Evolutionary conservation across 2,888 invertebrate species (phyloP), one percentile per base, ranked within the genome.

Genomic region (Watsonalla binaria): DNA sequence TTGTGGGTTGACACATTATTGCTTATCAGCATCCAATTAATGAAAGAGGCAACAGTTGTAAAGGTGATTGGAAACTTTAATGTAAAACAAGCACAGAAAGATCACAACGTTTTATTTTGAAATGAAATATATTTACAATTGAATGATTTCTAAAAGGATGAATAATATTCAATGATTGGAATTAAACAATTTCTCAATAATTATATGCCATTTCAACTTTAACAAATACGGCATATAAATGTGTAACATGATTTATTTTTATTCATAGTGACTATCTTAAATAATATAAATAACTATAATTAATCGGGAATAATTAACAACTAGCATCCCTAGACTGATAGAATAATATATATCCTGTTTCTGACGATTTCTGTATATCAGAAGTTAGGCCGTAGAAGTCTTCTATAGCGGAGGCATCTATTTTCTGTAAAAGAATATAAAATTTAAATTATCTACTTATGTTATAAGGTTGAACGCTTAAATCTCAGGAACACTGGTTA

Each of bases 331-430:
- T 94, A 56, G 98, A 98, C 89, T 98, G 98, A 92, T 99, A 99
- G 92, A 99, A 99, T 74, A 99, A 92, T 83, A 99, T 99, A 90
- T 99, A 99, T 73, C 99, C 99, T 53, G 99, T 99, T 92, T 99
- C 99, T 45, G 99, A 99, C 65, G 98, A 99, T 90, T 99, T 99
- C 86, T 99, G 99, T 80, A 98, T 96, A 86, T 99, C 99, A 60
- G 98, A 98, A 55, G 99, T 98, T 78, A 99, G 94, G 79, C 99
- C 99, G 91, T 99, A 99, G 90, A 99, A 99, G 89, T 99, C 99
- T 93, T 99, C 99, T 90, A 99, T 99, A 68, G 97, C 96, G 56
- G 98, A 97, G 53, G 98, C 97, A 84, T 99, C 99, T 77, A 99
- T 99, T 95, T 99, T 99, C 98, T 98, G 92, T 13, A 93, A 92